phyloP scores from a whole-genome alignment of 2,113 vertebrate genomes.

The Urocolius indicus region DNA sequence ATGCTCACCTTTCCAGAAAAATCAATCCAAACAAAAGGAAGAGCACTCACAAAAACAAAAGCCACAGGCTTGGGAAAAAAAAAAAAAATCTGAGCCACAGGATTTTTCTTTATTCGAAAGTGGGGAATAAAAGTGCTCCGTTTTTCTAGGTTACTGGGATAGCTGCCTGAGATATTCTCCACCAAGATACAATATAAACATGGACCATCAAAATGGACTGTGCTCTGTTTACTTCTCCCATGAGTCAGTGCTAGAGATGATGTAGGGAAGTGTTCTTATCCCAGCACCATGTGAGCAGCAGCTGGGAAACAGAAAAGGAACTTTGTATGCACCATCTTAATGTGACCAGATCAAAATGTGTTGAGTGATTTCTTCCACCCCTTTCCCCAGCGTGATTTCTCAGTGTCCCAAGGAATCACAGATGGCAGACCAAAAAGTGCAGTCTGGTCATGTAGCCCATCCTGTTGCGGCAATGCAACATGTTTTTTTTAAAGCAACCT shows the following conservation, averaged over 20 bases:
- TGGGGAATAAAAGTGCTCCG: not conserved
- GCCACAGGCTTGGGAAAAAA: not conserved
- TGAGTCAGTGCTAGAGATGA: not conserved
- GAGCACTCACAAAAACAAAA: not conserved
- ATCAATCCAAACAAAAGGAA: not conserved
- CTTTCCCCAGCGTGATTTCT: not conserved
- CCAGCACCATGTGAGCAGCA: constrained; percentile 24
- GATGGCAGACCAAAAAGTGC: not conserved
- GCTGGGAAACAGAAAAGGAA: constrained; percentile 43
- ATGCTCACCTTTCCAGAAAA: not conserved
- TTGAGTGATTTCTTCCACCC: constrained; percentile 57
- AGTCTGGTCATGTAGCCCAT: not conserved
- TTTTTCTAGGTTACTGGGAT: not conserved
- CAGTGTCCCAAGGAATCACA: constrained; percentile 47
- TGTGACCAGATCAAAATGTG: constrained; percentile 42
- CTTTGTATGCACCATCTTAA: accelerated
- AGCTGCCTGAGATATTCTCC: not conserved
- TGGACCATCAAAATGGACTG: not conserved
- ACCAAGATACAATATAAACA: not conserved
- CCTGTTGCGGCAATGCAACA: not conserved
- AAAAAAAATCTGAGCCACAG: not conserved
- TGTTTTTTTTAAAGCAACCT: constrained; percentile 2
- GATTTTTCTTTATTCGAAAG: not conserved
- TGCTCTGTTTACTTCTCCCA: constrained; percentile 21
- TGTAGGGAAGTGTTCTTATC: not conserved